These are phyloP conservation scores for Notarius quadriscutis DNA, from an alignment of 2,113 vertebrate genomes.

Conservation along the genomic window DNA sequence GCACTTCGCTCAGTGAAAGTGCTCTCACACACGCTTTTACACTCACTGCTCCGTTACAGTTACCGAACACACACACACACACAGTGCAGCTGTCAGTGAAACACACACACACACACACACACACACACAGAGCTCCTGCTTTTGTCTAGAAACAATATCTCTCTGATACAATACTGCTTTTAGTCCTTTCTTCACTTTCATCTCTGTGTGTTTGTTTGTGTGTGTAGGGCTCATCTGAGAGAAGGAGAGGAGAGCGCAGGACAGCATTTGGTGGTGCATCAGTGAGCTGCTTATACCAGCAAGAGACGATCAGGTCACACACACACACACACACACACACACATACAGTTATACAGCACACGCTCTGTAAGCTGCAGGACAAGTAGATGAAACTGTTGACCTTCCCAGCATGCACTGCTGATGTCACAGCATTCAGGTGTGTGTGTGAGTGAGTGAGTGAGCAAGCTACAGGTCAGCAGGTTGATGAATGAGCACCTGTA, in stretches of 20 bases:
- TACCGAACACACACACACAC: neutral
- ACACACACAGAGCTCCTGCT: neutral
- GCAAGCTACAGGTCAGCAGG: conserved; percentile 38
- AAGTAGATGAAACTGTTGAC: conserved; percentile 71
- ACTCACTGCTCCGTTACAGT: conserved; percentile 55
- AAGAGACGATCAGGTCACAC: conserved; percentile 92
- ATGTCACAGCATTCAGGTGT: conserved; percentile 12
- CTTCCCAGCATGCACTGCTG: conserved; percentile 70
- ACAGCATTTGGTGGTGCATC: conserved; percentile 85
- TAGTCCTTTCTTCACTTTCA: neutral
- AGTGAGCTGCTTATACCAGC: conserved; percentile 91
- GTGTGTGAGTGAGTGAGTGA: conserved; percentile 71
- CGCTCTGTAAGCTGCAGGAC: neutral
- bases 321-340: neutral
- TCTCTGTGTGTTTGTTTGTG: conserved; percentile 40
- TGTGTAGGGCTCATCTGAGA: conserved; percentile 72
- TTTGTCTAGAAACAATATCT: conserved; percentile 7
- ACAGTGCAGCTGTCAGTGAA: conserved; percentile 19
- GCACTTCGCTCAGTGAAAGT: conserved; percentile 71
- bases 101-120: neutral
- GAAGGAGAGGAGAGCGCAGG: conserved; percentile 80
- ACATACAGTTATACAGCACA: neutral
- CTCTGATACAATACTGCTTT: conserved; percentile 18
- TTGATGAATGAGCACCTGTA: conserved; percentile 91
- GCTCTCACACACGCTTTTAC: conserved; percentile 57